These are phyloP conservation scores for Calycopis cecrops DNA, from an alignment of 1,140 invertebrate species.

Conservation along the genomic window DNA sequence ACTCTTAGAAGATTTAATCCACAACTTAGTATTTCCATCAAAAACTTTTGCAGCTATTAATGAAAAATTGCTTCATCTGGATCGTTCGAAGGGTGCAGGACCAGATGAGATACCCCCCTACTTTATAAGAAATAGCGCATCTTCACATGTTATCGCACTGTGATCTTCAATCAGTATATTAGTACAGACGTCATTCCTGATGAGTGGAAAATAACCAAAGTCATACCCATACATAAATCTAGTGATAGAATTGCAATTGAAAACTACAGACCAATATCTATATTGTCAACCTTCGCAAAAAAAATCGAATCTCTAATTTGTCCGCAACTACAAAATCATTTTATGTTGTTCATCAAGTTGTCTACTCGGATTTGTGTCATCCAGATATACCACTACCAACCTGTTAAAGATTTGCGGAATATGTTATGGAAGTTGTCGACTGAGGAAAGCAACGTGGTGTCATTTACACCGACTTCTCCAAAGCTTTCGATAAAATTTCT, in stretches of 20 bases:
- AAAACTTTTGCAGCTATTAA: too few relatives aligned
- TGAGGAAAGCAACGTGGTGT: not conserved
- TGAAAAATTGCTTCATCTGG: too few relatives aligned
- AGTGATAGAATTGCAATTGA: not conserved
- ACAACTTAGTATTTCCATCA: too few relatives aligned
- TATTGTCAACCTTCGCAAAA: conserved; percentile 5
- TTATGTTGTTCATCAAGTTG: not conserved
- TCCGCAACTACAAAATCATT: not conserved
- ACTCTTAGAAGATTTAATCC: too few relatives aligned
- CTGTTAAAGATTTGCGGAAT: not conserved
- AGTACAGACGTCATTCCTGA: too few relatives aligned
- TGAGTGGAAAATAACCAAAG: too few relatives aligned
- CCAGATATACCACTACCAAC: not conserved
- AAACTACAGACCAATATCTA: not conserved
- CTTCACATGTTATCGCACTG: too few relatives aligned
- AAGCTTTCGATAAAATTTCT: not conserved
- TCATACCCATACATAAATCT: too few relatives aligned
- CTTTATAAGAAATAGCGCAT: too few relatives aligned
- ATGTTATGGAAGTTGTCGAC: not conserved
- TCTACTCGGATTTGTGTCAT: conserved; percentile 2
- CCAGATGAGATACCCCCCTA: too few relatives aligned
- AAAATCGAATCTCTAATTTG: not conserved
- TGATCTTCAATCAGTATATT: too few relatives aligned
- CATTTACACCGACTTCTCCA: conserved; percentile 7
- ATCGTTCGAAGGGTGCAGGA: too few relatives aligned